These are phyloP conservation scores for Paradoxurus hermaphroditus DNA, from an alignment of 2,113 vertebrate species.

Conservation along the genomic window DNA sequence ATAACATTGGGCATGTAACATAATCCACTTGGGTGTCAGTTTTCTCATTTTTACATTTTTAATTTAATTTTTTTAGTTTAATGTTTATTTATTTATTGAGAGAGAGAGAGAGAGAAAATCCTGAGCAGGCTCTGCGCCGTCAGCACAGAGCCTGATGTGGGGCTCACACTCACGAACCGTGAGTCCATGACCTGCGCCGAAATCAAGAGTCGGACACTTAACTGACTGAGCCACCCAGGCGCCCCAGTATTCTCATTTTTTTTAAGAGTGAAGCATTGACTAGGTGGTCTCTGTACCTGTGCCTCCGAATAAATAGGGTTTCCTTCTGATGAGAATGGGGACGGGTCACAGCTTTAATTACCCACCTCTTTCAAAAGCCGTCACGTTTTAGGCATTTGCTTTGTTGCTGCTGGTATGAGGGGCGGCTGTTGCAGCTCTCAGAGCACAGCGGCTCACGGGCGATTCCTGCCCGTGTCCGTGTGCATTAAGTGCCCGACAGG, in stretches of 20 bases:
- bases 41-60: background rate
- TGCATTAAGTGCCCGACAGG: too few relatives aligned
- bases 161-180: background rate
- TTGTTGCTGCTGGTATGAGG: background rate
- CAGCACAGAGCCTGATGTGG: background rate
- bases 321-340: background rate
- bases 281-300: background rate
- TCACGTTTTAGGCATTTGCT: background rate
- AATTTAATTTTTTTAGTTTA: background rate
- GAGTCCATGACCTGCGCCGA: background rate
- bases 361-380: background rate
- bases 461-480: background rate
- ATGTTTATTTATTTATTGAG: background rate
- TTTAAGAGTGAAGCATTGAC: background rate
- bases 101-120: background rate
- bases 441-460: rapidly evolving
- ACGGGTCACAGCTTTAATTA: background rate
- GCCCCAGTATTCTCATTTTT: background rate
- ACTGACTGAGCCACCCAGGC: background rate
- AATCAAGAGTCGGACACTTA: background rate
- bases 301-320: background rate
- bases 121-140: background rate
- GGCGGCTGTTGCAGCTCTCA: background rate
- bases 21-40: background rate
- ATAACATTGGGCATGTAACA: background rate